These are phyloP conservation scores for Halcyon smyrnensis DNA, from an alignment of 2,797 vertebrate species.

Conservation along the genomic window DNA sequence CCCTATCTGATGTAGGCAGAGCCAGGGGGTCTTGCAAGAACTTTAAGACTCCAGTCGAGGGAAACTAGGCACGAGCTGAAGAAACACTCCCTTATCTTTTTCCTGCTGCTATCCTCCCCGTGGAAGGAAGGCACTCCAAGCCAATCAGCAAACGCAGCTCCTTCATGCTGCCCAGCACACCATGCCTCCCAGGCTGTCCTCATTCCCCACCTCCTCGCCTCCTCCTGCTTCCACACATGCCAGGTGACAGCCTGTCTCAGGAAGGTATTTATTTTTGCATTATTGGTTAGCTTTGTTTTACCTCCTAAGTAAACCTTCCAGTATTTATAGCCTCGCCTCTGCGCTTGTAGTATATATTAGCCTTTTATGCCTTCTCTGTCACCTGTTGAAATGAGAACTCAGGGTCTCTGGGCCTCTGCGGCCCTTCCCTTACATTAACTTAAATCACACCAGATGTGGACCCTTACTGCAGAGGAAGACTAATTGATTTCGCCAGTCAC, in stretches of 20 bases:
- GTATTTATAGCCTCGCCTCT: slow-evolving; percentile 74
- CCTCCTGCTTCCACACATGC: slow-evolving; percentile 5
- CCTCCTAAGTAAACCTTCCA: slow-evolving; percentile 65
- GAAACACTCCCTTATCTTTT: not conserved
- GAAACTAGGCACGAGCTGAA: not conserved
- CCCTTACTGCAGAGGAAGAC: slow-evolving; percentile 81
- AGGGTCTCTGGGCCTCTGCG: slow-evolving; percentile 72
- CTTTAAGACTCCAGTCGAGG: rapidly evolving
- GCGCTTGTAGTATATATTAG: slow-evolving; percentile 77
- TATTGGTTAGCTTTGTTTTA: slow-evolving; percentile 70
- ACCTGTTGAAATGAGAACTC: slow-evolving; percentile 87
- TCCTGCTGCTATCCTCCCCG: not conserved
- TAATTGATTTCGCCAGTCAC: slow-evolving; percentile 89
- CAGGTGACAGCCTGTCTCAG: slow-evolving; percentile 44
- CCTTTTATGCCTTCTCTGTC: slow-evolving; percentile 82
- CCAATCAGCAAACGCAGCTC: not conserved
- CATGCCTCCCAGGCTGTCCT: not conserved
- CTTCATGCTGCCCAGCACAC: rapidly evolving
- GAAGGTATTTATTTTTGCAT: slow-evolving; percentile 71
- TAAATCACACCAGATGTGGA: slow-evolving; percentile 93
- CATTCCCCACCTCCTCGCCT: not conserved
- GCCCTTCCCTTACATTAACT: slow-evolving; percentile 82
- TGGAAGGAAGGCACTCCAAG: not conserved
- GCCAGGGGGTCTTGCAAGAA: not conserved
- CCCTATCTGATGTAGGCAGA: rapidly evolving